phyloP scores from a whole-genome alignment of 1,140 invertebrate species.

The Diorhabda carinulata region DNA sequence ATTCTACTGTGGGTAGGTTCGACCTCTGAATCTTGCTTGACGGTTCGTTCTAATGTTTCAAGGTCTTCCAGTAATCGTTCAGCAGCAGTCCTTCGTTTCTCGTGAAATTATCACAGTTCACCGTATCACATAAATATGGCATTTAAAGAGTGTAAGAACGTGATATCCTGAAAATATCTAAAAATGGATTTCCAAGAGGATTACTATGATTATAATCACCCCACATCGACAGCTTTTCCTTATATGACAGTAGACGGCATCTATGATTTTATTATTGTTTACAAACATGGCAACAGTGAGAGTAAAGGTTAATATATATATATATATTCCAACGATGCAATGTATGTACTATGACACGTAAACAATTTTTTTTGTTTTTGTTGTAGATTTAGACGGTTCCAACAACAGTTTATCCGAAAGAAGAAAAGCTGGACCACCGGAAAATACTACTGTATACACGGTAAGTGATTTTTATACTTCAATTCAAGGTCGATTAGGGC shows the following conservation, averaged over 20 bases:
- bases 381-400: constrained; percentile 58
- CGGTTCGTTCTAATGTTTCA: no score
- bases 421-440: constrained; percentile 58
- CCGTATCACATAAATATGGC: no score
- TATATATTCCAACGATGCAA: background rate
- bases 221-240: constrained; percentile 23
- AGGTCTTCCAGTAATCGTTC: no score
- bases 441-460: constrained; percentile 64
- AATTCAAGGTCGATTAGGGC: background rate
- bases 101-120: no score
- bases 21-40: no score
- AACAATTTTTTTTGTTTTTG: constrained; percentile 35
- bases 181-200: constrained; percentile 40
- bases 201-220: constrained; percentile 32
- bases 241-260: constrained; percentile 20
- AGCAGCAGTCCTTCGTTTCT: no score
- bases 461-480: constrained; percentile 46
- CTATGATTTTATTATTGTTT: constrained; percentile 39
- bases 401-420: constrained; percentile 50
- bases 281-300: constrained; percentile 23
- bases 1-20: no score
- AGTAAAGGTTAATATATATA: constrained; percentile 22
- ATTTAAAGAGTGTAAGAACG: no score
- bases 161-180: no score
- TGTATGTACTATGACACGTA: background rate